Base-by-base conservation (phyloP, 1,140 invertebrate genomes). In the Liolophura sinensis region DNA sequence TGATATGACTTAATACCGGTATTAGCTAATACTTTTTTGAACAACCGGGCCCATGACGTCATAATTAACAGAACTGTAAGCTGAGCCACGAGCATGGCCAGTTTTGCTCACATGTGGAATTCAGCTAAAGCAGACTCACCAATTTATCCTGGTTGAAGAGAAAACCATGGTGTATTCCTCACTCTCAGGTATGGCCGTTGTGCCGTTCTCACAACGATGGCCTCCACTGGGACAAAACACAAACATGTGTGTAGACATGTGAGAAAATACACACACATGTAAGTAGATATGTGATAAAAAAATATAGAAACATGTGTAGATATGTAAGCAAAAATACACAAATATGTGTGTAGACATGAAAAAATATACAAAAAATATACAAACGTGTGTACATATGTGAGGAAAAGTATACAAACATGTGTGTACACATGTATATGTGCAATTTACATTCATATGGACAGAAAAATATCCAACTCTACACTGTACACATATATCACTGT, bases 111-210 rank as follows among this genome's bases (percentile, higher is more conserved):
- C 0, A 47, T 15, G 12, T 51, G 9, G 14, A 22, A 1, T 3
- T 49, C 11, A 22, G 16, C 5, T 9, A 27, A 18, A 47, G n/a
- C 16, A 51, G 7, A 54, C 55, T 60, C 54, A 68, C 67, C 67
- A 68, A 31, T 64, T 64, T 18, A 66, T 52, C 15, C 54, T 20
- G 16, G 58, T 55, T 22, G 64, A 55, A 4, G 57, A 49, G 48
- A 60, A 60, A 3, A 64, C 31, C 40, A 55, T 64, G 24, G 46
- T 52, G 0, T 27, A 58, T 18, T 52, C 24, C 12, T 60, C 57
- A 27, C 20, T 20, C 31, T 24, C 15, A 20, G 18, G 22, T 22
- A 20, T 62, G 16, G 31, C 6, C 11, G 22, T 56, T n/a, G 7
- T 25, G n/a, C 22, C 31, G 12, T 12, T 60, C 24, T 27, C 15